These are phyloP conservation scores for Ennomos fuscantarius DNA, from an alignment of 2,888 invertebrate species.

Conservation along the genomic window DNA sequence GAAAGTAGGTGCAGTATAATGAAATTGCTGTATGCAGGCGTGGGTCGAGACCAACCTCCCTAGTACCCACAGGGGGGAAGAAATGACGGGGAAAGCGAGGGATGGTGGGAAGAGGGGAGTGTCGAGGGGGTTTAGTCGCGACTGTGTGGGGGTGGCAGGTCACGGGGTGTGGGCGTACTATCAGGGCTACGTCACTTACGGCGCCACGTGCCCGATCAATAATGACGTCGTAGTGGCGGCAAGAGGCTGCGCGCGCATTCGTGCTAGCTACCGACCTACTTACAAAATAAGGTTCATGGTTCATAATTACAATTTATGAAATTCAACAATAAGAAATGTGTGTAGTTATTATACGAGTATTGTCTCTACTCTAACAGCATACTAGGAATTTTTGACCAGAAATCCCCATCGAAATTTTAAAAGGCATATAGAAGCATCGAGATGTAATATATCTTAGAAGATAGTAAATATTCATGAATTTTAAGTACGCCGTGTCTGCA, in stretches of 20 bases:
- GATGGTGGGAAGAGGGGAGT: slow-evolving; percentile 31
- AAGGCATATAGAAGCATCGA: no score
- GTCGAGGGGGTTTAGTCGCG: slow-evolving; percentile 38
- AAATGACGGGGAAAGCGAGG: slow-evolving; percentile 17
- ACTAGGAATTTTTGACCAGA: no score
- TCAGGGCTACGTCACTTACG: slow-evolving; percentile 80
- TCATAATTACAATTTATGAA: slow-evolving; percentile 69
- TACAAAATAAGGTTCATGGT: slow-evolving; percentile 78
- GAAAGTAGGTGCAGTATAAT: slow-evolving; percentile 40
- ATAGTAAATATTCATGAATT: no score
- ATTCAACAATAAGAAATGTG: slow-evolving; percentile 33
- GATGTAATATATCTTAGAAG: no score
- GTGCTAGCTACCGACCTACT: slow-evolving; percentile 71
- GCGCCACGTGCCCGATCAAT: slow-evolving; percentile 84
- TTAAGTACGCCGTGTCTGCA: no score
- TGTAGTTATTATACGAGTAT: slow-evolving; percentile 39
- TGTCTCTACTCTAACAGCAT: no score
- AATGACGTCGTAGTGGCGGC: slow-evolving; percentile 74
- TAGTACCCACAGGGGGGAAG: slow-evolving; percentile 40
- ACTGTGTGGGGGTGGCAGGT: slow-evolving; percentile 41
- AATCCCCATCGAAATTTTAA: no score
- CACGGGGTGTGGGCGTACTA: slow-evolving; percentile 65
- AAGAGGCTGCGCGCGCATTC: slow-evolving; percentile 71
- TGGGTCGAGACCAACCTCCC: slow-evolving; percentile 12
- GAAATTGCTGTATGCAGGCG: slow-evolving; percentile 50